Base-by-base conservation (phyloP, 2,113 vertebrate genomes). In the Hepsetus odoe region DNA sequence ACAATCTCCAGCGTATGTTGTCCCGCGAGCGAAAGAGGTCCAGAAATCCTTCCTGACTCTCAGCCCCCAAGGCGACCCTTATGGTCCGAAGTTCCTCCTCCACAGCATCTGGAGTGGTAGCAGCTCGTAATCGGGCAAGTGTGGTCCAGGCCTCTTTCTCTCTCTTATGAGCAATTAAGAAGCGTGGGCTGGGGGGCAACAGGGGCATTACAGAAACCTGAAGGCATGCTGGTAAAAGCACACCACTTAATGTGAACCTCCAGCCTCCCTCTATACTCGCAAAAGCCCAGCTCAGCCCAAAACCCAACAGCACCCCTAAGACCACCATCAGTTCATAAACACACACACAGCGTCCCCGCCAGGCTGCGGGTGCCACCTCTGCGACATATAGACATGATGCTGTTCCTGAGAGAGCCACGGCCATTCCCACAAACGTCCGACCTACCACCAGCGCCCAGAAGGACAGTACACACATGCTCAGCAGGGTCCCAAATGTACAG, bases 321-420 rank as follows among this genome's bases (percentile, higher is more conserved):
- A 99, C 97, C 74, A 98, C 89, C 97, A 97, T 98, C 65, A 99
- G 88, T 85, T 99, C 97, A 22, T 96, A 97, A 67, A 98, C 84
- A 0, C 96, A 97, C 28, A 99, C 95, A 0, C 98, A 93, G 56
- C 96, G 90, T 6, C 97, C 97, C 85, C 97, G 90, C 88, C 94
- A 92, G 79, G 96, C 89, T 42, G 92, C 91, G 0, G 97, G 96
- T 0, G 96, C 95, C 6, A 99, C 97, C 89, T 98, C 97, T 0
- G 97, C 96, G 0, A 98, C 95, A 68, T 99, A 99, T 24, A 98
- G 94, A 70, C 97, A 98, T 0, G 96, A 95, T 6, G 94, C 95
- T 0, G 94, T 95, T 2, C 96, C 95, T 0, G 96, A 97, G 20
- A 98, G 87, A 0, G 96, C 93, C 20, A 96, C 95, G n/a, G 96